Evolutionary conservation across 2,797 vertebrate species (phyloP), one percentile per base, ranked within the genome.

Genomic region (Strix occidentalis): DNA sequence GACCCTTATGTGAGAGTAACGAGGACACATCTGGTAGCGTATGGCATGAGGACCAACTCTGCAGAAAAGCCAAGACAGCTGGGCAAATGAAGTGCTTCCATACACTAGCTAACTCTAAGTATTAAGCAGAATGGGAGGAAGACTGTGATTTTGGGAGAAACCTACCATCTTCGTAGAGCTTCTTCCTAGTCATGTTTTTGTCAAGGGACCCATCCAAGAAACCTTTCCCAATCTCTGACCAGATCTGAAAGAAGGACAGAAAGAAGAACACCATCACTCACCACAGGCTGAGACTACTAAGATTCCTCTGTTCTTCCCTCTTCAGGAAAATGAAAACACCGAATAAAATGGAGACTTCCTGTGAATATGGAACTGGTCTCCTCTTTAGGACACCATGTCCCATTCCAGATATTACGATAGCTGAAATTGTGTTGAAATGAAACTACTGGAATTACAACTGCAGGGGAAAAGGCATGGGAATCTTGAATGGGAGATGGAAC

Each of bases 201-300:
- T 99, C 99, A 96, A 99, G 96, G 45, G 99, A 99, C 10, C 99
- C 99, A 82, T 99, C 99, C 97, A 99, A 95, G 97, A 99, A 99
- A 75, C 99, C 99, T 93, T 98, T 99, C 39, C 99, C 99, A 39
- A 99, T 99, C 97, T 99, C 99, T 13, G 99, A 98, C 99, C 99
- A 99, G 96, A 99, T 99, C 99, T 99, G 96, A 70, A 91, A 97
- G 33, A 94, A 82, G 9, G 56, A 95, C 63, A 95, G n/a, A 93
- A 24, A 80, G 31, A 93, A 89, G 10, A 87, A 25, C 66, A 77
- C 9, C 18, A 33, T 84, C 61, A 93, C 26, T 72, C 45, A 90
- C 18, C 50, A 72, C 0, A 76, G 58, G 31, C 65, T 58, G 21
- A 74, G 29, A 70, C 29, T 63, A 56, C 64, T 82, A 54, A 20